These are phyloP conservation scores for Sciurus vulgaris DNA, from an alignment of 2,797 vertebrate species.

Conservation along the genomic window DNA sequence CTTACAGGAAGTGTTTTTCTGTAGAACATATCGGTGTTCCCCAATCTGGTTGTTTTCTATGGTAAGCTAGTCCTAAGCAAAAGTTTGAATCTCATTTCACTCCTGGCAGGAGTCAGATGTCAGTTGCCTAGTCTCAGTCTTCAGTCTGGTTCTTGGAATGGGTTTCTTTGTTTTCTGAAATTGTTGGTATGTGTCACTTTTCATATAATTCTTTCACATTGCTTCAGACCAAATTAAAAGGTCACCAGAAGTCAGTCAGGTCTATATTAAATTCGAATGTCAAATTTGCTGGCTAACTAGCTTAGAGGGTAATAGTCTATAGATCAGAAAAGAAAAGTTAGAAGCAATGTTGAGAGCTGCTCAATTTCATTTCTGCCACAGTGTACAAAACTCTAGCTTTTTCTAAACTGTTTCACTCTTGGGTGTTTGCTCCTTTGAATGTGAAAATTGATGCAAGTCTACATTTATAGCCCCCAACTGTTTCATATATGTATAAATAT, in stretches of 20 bases:
- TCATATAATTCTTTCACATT: neutral
- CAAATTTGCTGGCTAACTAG: neutral
- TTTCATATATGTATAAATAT: neutral
- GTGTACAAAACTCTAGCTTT: neutral
- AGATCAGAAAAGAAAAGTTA: neutral
- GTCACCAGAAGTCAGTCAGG: neutral
- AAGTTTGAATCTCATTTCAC: neutral
- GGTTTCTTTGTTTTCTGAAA: neutral
- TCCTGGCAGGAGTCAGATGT: neutral
- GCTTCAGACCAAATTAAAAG: conserved; percentile 1
- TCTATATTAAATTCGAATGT: neutral
- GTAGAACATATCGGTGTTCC: no score
- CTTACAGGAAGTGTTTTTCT: neutral
- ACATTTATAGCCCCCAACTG: neutral
- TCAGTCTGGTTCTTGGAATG: neutral
- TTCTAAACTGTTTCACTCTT: neutral
- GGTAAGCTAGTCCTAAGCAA: neutral
- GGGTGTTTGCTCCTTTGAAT: neutral
- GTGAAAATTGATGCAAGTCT: neutral
- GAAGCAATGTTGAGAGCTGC: no score
- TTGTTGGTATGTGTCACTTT: neutral
- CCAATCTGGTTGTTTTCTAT: neutral
- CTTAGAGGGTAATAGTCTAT: neutral
- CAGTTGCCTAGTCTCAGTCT: neutral
- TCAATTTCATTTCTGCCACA: neutral